These are phyloP conservation scores for Lepidurus packardi DNA, from an alignment of 1,140 invertebrate genomes.

Conservation along the genomic window DNA sequence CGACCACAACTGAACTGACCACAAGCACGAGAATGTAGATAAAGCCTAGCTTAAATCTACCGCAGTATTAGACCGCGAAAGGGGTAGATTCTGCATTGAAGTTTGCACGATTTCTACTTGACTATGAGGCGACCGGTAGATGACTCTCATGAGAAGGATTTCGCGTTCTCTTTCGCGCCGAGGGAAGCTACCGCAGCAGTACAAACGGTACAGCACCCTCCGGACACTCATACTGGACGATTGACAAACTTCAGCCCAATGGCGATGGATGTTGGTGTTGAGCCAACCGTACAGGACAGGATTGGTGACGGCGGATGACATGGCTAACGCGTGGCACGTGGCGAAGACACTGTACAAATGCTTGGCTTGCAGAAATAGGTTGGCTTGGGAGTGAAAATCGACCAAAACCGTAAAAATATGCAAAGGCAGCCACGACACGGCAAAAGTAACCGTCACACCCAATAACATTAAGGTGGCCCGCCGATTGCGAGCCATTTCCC, in stretches of 20 bases:
- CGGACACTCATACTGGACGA: background rate
- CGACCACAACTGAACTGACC: no score
- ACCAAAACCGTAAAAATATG: background rate
- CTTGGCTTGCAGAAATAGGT: background rate
- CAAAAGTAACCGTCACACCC: background rate
- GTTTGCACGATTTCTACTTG: background rate
- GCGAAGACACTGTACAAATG: constrained; percentile 48
- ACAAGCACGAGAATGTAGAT: no score
- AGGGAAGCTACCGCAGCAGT: background rate
- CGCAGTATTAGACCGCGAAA: background rate
- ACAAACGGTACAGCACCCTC: background rate
- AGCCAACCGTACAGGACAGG: constrained; percentile 54
- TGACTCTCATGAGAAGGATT: background rate
- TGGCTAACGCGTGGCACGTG: constrained; percentile 51
- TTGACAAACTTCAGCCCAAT: background rate
- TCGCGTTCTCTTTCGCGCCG: background rate
- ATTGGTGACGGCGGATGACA: constrained; percentile 53
- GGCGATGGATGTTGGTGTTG: constrained; percentile 45
- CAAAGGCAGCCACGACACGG: background rate
- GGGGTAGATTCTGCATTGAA: background rate
- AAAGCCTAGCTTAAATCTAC: background rate
- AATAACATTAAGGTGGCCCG: background rate
- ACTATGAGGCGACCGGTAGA: background rate
- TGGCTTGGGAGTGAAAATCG: background rate
- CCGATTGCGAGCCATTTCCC: constrained; percentile 4